These are phyloP conservation scores for Galerucella pusilla DNA, from an alignment of 2,888 invertebrate species.

Conservation along the genomic window DNA sequence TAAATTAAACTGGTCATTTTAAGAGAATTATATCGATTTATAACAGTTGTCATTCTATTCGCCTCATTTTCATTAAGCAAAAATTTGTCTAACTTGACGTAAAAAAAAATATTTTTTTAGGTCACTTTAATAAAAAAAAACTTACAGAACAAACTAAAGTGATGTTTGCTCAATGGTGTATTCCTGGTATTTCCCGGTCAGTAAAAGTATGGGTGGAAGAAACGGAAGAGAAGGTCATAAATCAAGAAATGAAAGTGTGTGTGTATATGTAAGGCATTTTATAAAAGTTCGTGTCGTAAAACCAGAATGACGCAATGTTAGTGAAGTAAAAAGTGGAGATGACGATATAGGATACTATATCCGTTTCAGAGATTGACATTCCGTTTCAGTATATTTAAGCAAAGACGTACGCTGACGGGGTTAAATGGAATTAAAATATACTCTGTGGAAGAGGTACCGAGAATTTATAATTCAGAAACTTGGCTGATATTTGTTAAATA, in stretches of 20 bases:
- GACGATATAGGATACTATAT: constrained; percentile 51
- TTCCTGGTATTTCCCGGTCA: not conserved
- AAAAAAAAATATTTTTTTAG: not conserved
- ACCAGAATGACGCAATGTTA: constrained; percentile 49
- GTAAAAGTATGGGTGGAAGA: constrained; percentile 15
- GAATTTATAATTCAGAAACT: not conserved
- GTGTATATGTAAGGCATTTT: constrained; percentile 30
- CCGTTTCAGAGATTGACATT: constrained; percentile 60
- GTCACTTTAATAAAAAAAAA: not conserved
- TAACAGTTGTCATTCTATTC: too few relatives aligned
- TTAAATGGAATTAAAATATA: not conserved
- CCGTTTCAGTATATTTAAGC: constrained; percentile 55
- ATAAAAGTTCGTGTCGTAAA: constrained; percentile 46
- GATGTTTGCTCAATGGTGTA: not conserved
- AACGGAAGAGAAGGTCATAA: constrained; percentile 36
- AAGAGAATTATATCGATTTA: too few relatives aligned
- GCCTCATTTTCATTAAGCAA: too few relatives aligned
- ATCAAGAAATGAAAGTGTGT: constrained; percentile 43
- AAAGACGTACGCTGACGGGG: not conserved
- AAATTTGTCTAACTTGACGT: not conserved
- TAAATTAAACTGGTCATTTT: too few relatives aligned
- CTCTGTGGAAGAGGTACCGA: not conserved
- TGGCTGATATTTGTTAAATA: too few relatives aligned
- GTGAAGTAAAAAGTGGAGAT: constrained; percentile 55
- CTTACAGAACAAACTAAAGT: not conserved